A percentile compares a stretch with the other conserved stretches of the same genome.
These are phyloP conservation scores for Anser cygnoides DNA, from an alignment of 2,113 vertebrate genomes.

Conservation along the genomic window DNA sequence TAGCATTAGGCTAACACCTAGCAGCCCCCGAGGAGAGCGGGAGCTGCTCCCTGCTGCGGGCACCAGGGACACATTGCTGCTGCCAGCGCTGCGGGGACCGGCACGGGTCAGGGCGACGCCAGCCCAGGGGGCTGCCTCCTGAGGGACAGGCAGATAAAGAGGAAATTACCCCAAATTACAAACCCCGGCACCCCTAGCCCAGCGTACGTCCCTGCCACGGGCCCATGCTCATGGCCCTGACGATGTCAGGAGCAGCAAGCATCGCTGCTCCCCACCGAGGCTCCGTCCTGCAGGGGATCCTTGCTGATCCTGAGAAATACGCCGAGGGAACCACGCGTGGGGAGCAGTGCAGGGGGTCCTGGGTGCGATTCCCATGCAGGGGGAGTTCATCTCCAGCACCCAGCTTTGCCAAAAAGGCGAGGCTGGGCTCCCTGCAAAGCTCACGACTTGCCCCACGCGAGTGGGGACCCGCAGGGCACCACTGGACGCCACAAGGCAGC, in stretches of 20 bases:
- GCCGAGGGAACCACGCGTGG: neutral
- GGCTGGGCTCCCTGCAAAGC: neutral
- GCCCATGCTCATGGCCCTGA: accelerated
- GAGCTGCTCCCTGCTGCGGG: neutral
- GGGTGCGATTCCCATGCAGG: accelerated
- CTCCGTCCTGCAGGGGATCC: accelerated
- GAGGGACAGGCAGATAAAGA: neutral
- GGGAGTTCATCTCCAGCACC: neutral
- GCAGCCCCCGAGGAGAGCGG: neutral
- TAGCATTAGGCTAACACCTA: slow-evolving; percentile 23
- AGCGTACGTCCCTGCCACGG: neutral
- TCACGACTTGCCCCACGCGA: no score
- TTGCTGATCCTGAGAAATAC: no score
- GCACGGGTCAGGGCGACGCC: neutral
- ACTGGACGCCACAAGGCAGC: neutral
- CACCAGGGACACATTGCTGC: neutral
- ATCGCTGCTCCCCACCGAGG: neutral
- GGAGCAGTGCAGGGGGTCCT: neutral
- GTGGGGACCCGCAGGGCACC: no score
- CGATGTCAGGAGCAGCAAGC: neutral
- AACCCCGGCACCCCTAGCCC: neutral
- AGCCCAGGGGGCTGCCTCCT: neutral
- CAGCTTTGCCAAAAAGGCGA: neutral
- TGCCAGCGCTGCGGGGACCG: neutral
- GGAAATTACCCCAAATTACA: neutral